Base-by-base conservation (phyloP, 1,140 invertebrate species). In the Thalassaphorura encarpata region DNA sequence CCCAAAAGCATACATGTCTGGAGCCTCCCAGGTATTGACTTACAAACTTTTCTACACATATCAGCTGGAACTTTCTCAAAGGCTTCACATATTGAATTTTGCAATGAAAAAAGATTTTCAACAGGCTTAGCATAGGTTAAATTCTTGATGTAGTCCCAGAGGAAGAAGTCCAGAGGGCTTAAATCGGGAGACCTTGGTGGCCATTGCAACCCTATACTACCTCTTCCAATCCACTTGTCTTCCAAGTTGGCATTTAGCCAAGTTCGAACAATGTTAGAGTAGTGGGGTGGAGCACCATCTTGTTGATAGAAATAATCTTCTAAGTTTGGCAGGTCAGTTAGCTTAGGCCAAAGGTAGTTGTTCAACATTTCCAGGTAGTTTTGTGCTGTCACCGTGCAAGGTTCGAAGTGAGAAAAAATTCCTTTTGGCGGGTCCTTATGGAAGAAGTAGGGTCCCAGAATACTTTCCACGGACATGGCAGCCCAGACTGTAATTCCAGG, bases 101-200 rank as follows among this genome's bases (percentile, higher is more conserved):
- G 41, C 41, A 43, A 43, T 21, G 6, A 6, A 43, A 19, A 8
- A 13, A 43, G 6, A 19, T 43, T 43, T 19, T 43, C 13, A 19
- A 19, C 13, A 8, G 13, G 8, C 6, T 19, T 13, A 19, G 41
- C 8, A 19, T 43, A 43, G 18, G 19, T 19, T 43, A 15, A 15
- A 19, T 43, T 19, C 41, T 49, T 49, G 29, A 33, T 19, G n/a
- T 13, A 49, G 16, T 16, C 60, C 56, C 40, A 54, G n/a, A 63
- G 29, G 21, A 41, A 63, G 40, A 59, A 63, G 29, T 64, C 62
- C 19, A 57, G 26, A 40, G 23, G 16, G 23, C 50, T 49, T 24
- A 64, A 41, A 51, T 64, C 60, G 21, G 62, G 56, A 27, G 52
- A 64, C 18, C 48, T 43, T 43, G 41, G 41, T 33, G 54, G 59